Percentiles rank a stretch among this genome's conserved stretches.
Conservation (phyloP, 2,888 invertebrate species). For the Sicus ferrugineus region DNA sequence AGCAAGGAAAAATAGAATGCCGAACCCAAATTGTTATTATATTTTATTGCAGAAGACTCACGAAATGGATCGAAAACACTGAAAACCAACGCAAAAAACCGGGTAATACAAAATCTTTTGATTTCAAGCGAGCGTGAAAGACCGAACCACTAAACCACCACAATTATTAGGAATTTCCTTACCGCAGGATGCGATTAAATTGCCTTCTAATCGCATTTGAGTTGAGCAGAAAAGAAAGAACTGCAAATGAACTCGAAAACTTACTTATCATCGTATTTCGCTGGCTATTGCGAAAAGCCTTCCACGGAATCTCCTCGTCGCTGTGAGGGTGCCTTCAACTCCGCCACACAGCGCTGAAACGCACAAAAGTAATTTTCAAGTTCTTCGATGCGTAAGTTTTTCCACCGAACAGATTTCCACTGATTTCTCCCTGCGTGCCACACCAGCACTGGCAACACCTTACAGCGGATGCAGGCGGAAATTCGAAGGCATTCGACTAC, state of each 20-base stretch:
- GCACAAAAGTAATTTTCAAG: neutral
- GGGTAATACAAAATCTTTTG: no score
- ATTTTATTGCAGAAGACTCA: no score
- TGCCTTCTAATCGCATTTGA: no score
- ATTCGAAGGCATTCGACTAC: neutral
- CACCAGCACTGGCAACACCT: slow-evolving; percentile 10
- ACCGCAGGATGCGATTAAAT: neutral
- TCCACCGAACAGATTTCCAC: neutral
- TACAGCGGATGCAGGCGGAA: slow-evolving; percentile 1
- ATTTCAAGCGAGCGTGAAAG: no score
- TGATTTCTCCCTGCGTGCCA: neutral
- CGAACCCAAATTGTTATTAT: no score
- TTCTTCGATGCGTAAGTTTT: neutral
- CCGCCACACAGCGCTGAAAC: neutral
- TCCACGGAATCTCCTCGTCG: slow-evolving; percentile 7
- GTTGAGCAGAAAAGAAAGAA: no score
- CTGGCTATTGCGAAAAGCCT: slow-evolving; percentile 40
- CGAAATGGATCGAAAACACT: no score
- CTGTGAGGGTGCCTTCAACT: neutral
- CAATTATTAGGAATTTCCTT: no score
- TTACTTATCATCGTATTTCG: slow-evolving; percentile 44
- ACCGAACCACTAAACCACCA: no score
- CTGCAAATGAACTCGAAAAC: slow-evolving; percentile 22
- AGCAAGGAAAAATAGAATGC: no score
- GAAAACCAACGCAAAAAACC: no score